phyloP scores from a whole-genome alignment of 92 coral and sea anemone genomes.

The Zoanthus sociatus region DNA sequence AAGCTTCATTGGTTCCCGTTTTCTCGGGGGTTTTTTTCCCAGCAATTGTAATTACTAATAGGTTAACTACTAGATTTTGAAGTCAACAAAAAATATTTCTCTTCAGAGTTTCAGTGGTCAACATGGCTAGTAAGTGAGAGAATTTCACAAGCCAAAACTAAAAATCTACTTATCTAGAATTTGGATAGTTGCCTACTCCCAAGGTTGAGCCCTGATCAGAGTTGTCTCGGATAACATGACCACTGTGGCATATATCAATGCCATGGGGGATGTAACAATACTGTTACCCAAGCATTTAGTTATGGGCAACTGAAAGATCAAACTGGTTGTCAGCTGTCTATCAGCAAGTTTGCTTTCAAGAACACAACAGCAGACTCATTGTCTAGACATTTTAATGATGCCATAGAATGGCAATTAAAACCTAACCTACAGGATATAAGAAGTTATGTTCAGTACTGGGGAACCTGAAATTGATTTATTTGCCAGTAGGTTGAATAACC shows the following conservation, averaged over 20 bases:
- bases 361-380: background rate
- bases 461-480: slow-evolving; percentile 47
- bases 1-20: background rate
- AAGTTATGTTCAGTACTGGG: slow-evolving; percentile 16
- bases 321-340: slow-evolving; percentile 23
- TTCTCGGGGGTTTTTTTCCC: background rate
- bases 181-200: no score
- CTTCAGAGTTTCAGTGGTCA: background rate
- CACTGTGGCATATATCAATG: slow-evolving; percentile 44
- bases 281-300: slow-evolving; percentile 33
- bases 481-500: slow-evolving; percentile 61
- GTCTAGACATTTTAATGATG: background rate
- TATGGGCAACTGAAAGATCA: slow-evolving; percentile 38
- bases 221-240: slow-evolving; percentile 60
- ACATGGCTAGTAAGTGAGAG: background rate
- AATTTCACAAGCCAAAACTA: background rate
- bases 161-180: background rate
- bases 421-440: slow-evolving; percentile 4
- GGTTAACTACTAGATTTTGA: background rate
- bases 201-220: background rate
- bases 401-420: slow-evolving; percentile 53
- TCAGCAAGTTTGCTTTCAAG: no score
- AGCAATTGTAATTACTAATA: background rate
- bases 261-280: slow-evolving; percentile 45
- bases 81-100: background rate